Base-by-base conservation (phyloP, 2,797 vertebrate genomes). In the Molossus molossus region DNA sequence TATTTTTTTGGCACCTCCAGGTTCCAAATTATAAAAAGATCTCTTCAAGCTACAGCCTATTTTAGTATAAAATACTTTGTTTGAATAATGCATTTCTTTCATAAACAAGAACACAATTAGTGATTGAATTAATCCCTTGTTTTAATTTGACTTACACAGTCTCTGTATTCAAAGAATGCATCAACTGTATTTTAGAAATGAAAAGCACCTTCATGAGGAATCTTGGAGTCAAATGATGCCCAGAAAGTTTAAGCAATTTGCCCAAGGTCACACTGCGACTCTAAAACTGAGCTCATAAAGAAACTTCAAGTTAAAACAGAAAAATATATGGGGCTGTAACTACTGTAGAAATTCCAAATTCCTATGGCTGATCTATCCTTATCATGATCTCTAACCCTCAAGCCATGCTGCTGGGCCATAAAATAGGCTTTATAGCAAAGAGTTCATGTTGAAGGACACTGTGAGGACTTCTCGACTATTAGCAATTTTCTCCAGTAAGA, bases 401-500 rank as follows among this genome's bases (percentile, higher is more conserved):
- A 77, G 48, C 72, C 84, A 58, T 27, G 53, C 27, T 75, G 27
- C 40, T 45, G 23, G 62, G 14, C 60, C 69, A 75, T 70, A 95
- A 82, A 37, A 70, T 11, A 82, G 27, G 15, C 25, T 82, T 60
- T 53, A 60, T 0, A 70, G 48, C 73, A n/a, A 57, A 37, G 6
- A 89, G 23, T 14, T 58, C 57, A 80, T 15, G 9, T 73, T 79
- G 48, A 79, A 94, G 25, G 53, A 75, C 55, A 75, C 55, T 6
- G 3, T 18, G 37, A 94, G 57, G 20, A 75, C 58, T 90, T 81
- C 73, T 50, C 57, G 23, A 37, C 64, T 15, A 55, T 50, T 48
- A 64, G 18, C 23, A 88, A 96, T 94, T 91, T 89, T 93, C 62
- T 87, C 57, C 57, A 84, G 23, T 84, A 84, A 87, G 62, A 82